Evolutionary conservation across 2,113 vertebrate species (phyloP), one percentile per base, ranked within the genome.

Genomic region (Barnardius zonarius): DNA sequence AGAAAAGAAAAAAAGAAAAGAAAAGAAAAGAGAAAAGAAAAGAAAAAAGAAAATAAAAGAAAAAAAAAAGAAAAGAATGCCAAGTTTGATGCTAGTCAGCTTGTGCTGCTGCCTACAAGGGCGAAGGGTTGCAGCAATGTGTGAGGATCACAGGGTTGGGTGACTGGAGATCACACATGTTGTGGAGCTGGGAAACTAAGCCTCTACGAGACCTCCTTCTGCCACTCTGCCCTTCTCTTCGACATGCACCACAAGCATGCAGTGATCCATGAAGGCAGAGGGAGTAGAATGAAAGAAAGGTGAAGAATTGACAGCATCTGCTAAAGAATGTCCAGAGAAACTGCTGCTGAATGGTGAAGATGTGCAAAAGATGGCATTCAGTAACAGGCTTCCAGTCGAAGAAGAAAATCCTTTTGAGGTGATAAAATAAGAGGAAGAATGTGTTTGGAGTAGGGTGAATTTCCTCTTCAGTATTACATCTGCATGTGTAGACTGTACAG

Each of bases 261-360:
- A 96, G 94, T 75, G 96, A 97, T 95, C 97, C 97, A 93, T 97
- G 96, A 97, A 97, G 96, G 83, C 95, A 86, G 90, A 68, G 72
- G 39, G 96, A 97, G 87, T 5, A 88, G 95, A 96, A 96, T 37
- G 94, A 97, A 96, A 92, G 96, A 83, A 95, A 96, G 92, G 95
- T 93, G 97, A 97, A 88, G 97, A 96, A 96, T 44, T 97, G 97
- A 97, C 97, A 97, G 97, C 96, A 91, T 96, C 96, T 95, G 95
- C 97, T 96, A 55, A 94, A 96, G 91, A 94, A 97, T 72, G 30
- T 91, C 95, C 93, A 94, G 93, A 95, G 92, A 97, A 97, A 95
- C 95, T 73, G 91, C 94, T 41, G 25, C 37, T 82, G 95, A 87
- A 95, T 22, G 91, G 94, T 25, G 43, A 88, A 88, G 96, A 93